These are phyloP conservation scores for Pycnonotus jocosus DNA, from an alignment of 2,113 vertebrate genomes.

Conservation along the genomic window DNA sequence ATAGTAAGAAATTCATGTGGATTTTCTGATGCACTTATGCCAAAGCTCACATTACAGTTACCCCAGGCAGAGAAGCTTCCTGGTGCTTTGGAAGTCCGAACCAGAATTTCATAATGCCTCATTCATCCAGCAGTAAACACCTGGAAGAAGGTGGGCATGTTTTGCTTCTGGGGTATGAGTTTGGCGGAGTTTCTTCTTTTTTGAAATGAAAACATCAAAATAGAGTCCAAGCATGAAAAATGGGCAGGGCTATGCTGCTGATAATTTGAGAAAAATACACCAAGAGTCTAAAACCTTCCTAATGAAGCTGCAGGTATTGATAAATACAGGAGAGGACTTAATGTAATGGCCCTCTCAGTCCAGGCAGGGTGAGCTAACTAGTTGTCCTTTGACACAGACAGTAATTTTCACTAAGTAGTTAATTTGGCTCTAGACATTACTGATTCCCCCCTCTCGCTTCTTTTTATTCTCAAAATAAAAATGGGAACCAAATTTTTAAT, in stretches of 20 bases:
- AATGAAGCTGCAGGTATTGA: neutral
- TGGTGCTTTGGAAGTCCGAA: neutral
- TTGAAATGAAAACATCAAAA: neutral
- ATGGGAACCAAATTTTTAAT: neutral
- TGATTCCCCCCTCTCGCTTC: neutral
- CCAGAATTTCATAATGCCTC: neutral
- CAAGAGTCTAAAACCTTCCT: neutral
- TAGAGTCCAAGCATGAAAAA: neutral
- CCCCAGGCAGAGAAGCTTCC: neutral
- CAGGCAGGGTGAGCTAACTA: neutral
- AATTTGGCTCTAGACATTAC: neutral
- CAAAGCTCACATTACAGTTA: conserved; percentile 31
- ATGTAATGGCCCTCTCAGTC: neutral
- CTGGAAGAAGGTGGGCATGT: neutral
- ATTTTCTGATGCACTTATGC: conserved; percentile 36
- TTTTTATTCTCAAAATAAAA: neutral
- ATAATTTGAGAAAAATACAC: neutral
- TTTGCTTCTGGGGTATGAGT: neutral
- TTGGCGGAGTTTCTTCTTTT: neutral
- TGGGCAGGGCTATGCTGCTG: neutral
- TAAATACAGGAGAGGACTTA: neutral
- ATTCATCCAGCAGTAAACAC: neutral
- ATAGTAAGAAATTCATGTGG: conserved; percentile 33
- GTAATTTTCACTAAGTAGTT: neutral
- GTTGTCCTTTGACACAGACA: neutral